Percentiles rank a stretch among this genome's conserved stretches.
These are phyloP conservation scores for Bubo scandiacus DNA, from an alignment of 2,113 vertebrate species.

Conservation along the genomic window DNA sequence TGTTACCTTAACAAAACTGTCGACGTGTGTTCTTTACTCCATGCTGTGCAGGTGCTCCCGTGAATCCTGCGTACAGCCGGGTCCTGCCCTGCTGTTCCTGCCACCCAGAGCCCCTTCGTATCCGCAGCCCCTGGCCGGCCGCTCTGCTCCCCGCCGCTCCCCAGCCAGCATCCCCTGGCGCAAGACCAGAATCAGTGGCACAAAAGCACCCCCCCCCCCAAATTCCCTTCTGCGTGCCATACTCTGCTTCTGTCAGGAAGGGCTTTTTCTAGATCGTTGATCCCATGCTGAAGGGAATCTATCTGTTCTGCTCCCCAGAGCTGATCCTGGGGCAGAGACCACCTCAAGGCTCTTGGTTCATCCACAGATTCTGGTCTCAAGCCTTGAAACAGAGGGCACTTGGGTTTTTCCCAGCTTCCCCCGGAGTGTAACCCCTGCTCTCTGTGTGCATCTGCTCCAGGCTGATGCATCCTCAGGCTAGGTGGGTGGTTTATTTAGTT, in stretches of 20 bases:
- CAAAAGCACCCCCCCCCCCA: not conserved
- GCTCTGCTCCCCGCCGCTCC: not conserved
- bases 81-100: not conserved
- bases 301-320: not conserved
- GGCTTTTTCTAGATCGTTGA: not conserved
- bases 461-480: not conserved
- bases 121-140: not conserved
- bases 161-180: not conserved
- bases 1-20: not conserved
- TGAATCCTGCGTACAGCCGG: not conserved
- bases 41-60: not conserved
- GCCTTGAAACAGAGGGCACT: fast-evolving
- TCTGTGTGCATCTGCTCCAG: not conserved
- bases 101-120: fast-evolving
- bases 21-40: not conserved
- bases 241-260: not conserved
- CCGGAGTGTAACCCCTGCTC: not conserved
- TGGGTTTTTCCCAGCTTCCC: not conserved
- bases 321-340: not conserved
- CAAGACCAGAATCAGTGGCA: not conserved
- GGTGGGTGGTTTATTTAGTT: not conserved
- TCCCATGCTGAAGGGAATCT: not conserved
- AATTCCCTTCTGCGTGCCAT: not conserved
- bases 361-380: not conserved
- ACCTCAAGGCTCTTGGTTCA: fast-evolving